Conservation (phyloP, 2,888 invertebrate species). For the Dione vanillae region DNA sequence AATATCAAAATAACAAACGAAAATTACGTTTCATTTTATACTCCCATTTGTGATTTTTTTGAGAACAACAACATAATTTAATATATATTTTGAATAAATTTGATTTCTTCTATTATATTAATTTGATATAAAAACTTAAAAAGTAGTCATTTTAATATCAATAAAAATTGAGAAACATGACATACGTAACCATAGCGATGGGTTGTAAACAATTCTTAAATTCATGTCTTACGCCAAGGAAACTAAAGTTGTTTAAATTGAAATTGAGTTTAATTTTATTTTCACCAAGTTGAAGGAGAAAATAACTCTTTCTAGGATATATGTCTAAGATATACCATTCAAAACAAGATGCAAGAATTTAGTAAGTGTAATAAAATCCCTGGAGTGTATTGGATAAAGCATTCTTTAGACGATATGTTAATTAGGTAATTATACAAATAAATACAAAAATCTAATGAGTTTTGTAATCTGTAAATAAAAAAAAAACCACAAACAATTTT, state of each 20-base stretch:
- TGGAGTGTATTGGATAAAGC: conserved; percentile 80
- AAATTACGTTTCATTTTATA: too few species aligned
- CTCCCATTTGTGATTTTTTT: too few species aligned
- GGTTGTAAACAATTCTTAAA: background rate
- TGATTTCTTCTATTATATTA: background rate
- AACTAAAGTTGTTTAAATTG: too few species aligned
- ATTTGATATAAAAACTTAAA: background rate
- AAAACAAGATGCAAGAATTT: conserved; percentile 64
- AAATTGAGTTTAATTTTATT: too few species aligned
- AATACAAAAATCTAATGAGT: background rate
- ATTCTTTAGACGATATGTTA: conserved; percentile 76
- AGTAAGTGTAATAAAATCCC: conserved; percentile 69
- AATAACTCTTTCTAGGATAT: too few species aligned
- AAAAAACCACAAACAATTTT: conserved; percentile 40
- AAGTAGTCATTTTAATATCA: background rate
- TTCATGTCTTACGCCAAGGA: too few species aligned
- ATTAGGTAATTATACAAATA: conserved; percentile 71
- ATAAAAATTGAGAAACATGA: background rate
- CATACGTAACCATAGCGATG: background rate
- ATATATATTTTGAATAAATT: too few species aligned
- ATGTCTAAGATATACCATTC: conserved; percentile 27
- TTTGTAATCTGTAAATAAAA: background rate
- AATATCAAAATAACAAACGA: too few species aligned
- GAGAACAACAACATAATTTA: too few species aligned
- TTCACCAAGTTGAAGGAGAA: background rate